phyloP scores from a whole-genome alignment of 2,797 vertebrate species.

The Enteromius mattozi region DNA sequence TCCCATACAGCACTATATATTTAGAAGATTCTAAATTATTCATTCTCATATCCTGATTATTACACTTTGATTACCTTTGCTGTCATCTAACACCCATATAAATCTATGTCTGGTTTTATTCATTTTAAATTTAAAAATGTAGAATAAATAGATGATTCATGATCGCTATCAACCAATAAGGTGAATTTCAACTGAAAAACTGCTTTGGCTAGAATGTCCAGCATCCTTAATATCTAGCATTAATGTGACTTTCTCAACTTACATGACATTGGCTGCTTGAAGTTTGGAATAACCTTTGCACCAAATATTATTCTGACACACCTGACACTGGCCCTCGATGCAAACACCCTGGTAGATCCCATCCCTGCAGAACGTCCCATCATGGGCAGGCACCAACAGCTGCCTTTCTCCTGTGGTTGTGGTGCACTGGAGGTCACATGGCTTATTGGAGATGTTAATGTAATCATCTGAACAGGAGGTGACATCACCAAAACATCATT shows the following conservation, averaged over 20 bases:
- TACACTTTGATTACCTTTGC: not conserved
- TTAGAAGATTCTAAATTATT: not conserved
- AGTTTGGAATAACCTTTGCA: not conserved
- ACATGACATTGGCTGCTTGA: not conserved
- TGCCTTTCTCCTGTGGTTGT: constrained; percentile 86
- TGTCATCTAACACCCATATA: not conserved
- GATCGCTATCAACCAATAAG: not conserved
- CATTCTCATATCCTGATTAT: not conserved
- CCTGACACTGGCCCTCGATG: constrained; percentile 89
- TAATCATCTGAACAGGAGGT: constrained; percentile 84
- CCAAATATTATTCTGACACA: constrained; percentile 58
- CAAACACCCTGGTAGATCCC: constrained; percentile 86
- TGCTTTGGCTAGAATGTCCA: not conserved
- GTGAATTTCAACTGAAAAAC: not conserved
- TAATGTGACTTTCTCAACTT: not conserved
- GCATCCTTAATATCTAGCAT: not conserved
- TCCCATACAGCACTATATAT: not conserved
- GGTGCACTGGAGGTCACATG: constrained; percentile 91
- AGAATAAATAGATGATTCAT: not conserved
- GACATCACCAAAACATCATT: constrained; percentile 53
- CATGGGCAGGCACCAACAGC: constrained; percentile 86
- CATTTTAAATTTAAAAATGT: not conserved
- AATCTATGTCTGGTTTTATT: not conserved
- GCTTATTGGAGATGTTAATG: constrained; percentile 92
- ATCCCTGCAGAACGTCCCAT: constrained; percentile 88